These are phyloP conservation scores for Aptenodytes forsteri DNA, from an alignment of 2,113 vertebrate genomes.

Conservation along the genomic window DNA sequence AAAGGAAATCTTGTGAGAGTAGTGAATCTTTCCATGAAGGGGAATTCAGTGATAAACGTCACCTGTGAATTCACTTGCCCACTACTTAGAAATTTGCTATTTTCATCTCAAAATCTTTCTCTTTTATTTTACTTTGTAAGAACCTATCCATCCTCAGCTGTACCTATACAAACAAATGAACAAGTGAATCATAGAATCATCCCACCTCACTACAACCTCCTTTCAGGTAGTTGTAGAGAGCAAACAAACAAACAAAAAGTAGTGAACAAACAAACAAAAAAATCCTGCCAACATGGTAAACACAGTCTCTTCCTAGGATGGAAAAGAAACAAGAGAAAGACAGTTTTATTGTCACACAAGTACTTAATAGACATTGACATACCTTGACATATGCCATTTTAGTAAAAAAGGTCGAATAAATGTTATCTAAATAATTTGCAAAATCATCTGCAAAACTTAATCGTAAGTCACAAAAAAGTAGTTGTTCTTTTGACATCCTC, in stretches of 20 bases:
- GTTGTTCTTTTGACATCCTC: neutral
- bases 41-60: neutral
- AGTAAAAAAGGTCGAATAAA: neutral
- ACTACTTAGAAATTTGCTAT: neutral
- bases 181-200: no score
- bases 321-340: neutral
- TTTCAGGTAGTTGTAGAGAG: no score
- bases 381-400: accelerated
- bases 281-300: neutral
- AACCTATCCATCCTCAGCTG: neutral
- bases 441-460: neutral
- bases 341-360: neutral
- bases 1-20: neutral
- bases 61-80: neutral
- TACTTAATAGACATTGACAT: neutral
- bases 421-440: neutral
- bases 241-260: no score
- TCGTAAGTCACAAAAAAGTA: neutral
- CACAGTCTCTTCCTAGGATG: neutral
- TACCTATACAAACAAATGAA: neutral
- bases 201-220: no score
- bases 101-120: neutral
- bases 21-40: neutral
- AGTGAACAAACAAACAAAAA: neutral
- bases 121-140: neutral